These are phyloP conservation scores for Perca flavescens DNA, from an alignment of 2,113 vertebrate genomes.

Conservation along the genomic window DNA sequence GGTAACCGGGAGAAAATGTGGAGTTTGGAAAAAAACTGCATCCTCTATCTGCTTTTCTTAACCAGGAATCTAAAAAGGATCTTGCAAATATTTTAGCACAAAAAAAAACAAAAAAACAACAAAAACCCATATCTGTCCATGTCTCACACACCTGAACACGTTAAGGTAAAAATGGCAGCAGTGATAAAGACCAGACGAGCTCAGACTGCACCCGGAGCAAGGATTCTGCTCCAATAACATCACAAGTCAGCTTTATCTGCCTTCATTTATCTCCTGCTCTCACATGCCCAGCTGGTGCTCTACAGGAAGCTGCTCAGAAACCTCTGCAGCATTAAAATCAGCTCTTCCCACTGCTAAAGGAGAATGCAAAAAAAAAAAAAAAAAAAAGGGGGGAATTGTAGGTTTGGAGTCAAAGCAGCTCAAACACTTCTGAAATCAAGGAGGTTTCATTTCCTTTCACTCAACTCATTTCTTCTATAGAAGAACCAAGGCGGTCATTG, in stretches of 20 bases:
- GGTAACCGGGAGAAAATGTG: neutral
- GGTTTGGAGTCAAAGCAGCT: constrained; percentile 16
- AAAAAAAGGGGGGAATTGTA: neutral
- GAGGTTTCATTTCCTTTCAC: neutral
- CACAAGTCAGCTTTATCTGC: constrained; percentile 50
- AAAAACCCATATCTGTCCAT: neutral
- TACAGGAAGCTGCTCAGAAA: constrained; percentile 58
- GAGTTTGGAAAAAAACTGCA: neutral
- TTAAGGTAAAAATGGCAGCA: neutral
- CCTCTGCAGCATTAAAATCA: constrained; percentile 61
- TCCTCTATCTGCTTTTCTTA: neutral
- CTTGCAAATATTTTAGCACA: neutral
- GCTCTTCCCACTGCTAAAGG: constrained; percentile 9
- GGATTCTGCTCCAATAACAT: constrained; percentile 6
- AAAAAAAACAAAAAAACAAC: neutral
- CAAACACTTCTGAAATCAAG: constrained; percentile 21
- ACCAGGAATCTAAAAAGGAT: neutral
- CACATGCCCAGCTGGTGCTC: constrained; percentile 36
- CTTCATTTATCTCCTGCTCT: constrained; percentile 10
- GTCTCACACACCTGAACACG: constrained; percentile 8
- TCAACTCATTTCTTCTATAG: neutral
- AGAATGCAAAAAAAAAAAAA: constrained; percentile 10
- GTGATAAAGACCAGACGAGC: constrained; percentile 30
- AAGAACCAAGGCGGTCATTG: constrained; percentile 9
- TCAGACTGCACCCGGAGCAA: constrained; percentile 31